These are phyloP conservation scores for Fopius arisanus DNA, from an alignment of 1,140 invertebrate species.

Conservation along the genomic window DNA sequence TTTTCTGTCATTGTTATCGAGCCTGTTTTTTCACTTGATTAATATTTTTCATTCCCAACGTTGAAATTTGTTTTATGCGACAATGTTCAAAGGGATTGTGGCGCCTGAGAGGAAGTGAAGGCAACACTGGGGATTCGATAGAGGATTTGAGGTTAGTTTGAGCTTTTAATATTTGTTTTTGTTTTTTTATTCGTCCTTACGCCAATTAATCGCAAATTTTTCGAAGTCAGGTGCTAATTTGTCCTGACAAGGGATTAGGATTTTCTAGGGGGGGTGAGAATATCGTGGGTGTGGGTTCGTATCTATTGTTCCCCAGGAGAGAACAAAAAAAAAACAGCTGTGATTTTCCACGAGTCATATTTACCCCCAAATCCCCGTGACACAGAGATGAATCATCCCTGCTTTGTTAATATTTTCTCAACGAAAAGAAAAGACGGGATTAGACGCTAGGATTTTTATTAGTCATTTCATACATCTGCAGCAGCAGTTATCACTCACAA, in stretches of 20 bases:
- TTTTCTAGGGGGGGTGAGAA: too few species aligned
- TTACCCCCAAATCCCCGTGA: not conserved
- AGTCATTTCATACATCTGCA: not conserved
- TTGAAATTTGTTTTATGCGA: slow-evolving; percentile 35
- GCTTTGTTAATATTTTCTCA: not conserved
- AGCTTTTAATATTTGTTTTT: slow-evolving; percentile 26
- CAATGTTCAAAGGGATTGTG: slow-evolving; percentile 50
- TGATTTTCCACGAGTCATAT: not conserved
- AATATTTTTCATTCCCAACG: not conserved
- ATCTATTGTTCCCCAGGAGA: not conserved
- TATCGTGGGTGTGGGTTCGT: too few species aligned
- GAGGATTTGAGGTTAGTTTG: slow-evolving; percentile 48
- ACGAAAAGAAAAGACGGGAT: not conserved
- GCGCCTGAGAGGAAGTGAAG: slow-evolving; percentile 46
- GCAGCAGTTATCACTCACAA: not conserved
- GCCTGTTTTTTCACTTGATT: not conserved
- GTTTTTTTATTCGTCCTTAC: not conserved
- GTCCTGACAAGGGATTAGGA: too few species aligned
- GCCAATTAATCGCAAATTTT: not conserved
- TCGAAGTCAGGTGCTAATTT: too few species aligned
- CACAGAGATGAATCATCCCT: not conserved
- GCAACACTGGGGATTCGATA: slow-evolving; percentile 38
- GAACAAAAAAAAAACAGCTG: not conserved
- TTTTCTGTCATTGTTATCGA: not conserved
- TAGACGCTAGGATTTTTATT: not conserved